Conservation (phyloP, 2,797 vertebrate genomes). For the Pseudochirops corinnae region DNA sequence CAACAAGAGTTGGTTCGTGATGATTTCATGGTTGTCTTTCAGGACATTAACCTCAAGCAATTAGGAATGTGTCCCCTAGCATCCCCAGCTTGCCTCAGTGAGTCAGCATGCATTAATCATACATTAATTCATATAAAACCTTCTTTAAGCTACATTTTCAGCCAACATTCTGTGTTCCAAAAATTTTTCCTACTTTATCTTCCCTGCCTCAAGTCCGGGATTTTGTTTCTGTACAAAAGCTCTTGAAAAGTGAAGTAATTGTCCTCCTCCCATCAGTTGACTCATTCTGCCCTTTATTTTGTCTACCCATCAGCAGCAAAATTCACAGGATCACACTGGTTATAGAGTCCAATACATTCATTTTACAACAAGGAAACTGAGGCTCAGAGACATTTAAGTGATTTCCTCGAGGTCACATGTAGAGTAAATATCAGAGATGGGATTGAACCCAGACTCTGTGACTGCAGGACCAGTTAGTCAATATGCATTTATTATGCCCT, state of each 20-base stretch:
- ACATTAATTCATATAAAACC: background rate
- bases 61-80: background rate
- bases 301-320: background rate
- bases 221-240: background rate
- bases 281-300: background rate
- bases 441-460: background rate
- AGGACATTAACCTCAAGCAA: background rate
- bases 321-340: background rate
- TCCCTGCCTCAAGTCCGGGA: background rate
- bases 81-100: background rate
- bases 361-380: background rate
- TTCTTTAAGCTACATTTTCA: background rate
- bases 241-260: background rate
- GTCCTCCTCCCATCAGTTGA: background rate
- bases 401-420: background rate
- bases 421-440: background rate
- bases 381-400: too few relatives aligned
- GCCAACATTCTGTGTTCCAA: background rate
- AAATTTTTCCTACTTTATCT: background rate
- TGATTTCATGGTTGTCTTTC: background rate
- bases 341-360: background rate
- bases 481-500: background rate
- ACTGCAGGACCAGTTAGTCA: background rate
- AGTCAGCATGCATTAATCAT: background rate
- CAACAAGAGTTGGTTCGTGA: background rate